Evolutionary conservation across 2,797 vertebrate species (phyloP).

Genomic region (Acanthiza pusilla): DNA sequence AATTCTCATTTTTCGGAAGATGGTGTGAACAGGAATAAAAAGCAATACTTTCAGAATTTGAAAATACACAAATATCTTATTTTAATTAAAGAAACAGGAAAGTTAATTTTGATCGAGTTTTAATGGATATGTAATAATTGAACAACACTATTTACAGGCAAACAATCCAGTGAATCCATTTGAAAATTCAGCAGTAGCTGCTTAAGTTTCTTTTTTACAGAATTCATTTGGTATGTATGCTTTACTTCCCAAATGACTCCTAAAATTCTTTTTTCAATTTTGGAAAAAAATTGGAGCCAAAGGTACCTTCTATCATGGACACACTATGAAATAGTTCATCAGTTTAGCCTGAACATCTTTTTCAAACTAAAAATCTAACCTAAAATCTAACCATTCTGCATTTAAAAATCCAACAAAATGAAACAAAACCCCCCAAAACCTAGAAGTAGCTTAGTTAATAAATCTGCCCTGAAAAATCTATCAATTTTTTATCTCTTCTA

Average conservation of each 20-base stretch:
- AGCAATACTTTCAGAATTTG: not conserved
- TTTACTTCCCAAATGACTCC: not conserved
- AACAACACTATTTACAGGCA: not conserved
- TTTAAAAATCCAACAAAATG: not conserved
- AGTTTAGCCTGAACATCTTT: not conserved
- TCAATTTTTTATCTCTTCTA: not conserved
- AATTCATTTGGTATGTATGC: not conserved
- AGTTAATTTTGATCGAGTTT: not conserved
- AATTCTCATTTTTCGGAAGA: not conserved
- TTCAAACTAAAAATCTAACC: not conserved
- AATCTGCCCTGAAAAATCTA: not conserved
- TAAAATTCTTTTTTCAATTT: not conserved
- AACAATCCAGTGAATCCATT: not conserved
- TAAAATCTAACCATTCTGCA: not conserved
- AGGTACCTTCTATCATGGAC: not conserved
- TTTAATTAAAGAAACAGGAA: not conserved
- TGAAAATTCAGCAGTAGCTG: not conserved
- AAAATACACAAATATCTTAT: not conserved
- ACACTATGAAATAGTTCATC: not conserved
- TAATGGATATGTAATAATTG: not conserved
- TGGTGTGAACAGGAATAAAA: not conserved
- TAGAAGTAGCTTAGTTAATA: not conserved
- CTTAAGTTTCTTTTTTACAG: not conserved
- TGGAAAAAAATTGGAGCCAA: not conserved
- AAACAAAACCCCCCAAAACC: not conserved